Percentiles rank a stretch among this genome's conserved stretches.
phyloP scores from a whole-genome alignment of 1,140 invertebrate species.

The Tetraneura akinire region DNA sequence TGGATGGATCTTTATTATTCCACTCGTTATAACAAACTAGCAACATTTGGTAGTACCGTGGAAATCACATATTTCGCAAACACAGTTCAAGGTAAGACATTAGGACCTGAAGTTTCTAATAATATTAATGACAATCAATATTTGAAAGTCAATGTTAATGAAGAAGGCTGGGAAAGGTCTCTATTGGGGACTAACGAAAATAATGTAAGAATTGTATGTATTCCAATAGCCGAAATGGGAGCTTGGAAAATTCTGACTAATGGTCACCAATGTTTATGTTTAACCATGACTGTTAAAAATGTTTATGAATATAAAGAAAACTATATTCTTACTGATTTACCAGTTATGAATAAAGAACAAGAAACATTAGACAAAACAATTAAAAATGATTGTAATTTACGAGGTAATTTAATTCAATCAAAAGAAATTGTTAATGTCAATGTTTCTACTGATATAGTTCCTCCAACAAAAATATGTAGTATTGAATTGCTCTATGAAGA shows the following conservation, averaged over 20 bases:
- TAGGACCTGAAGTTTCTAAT: constrained; percentile 39
- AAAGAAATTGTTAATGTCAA: not conserved
- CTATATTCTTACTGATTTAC: not conserved
- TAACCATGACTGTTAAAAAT: constrained; percentile 27
- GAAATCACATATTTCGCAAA: constrained; percentile 6
- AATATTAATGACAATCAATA: constrained; percentile 9
- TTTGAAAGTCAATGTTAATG: constrained; percentile 19
- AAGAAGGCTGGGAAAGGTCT: constrained; percentile 25
- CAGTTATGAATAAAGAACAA: not conserved
- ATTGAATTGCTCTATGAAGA: constrained; percentile 22
- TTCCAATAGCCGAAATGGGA: constrained; percentile 23
- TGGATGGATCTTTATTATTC: constrained; percentile 39
- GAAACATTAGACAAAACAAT: not conserved
- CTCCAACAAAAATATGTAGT: not conserved
- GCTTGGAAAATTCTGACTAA: constrained; percentile 44
- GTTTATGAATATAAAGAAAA: constrained; percentile 21
- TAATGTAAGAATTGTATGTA: constrained; percentile 20
- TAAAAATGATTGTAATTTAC: not conserved
- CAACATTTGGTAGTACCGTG: not conserved
- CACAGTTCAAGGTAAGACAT: constrained; percentile 5
- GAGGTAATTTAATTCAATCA: not conserved
- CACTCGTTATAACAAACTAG: not conserved
- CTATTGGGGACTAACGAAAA: constrained; percentile 14
- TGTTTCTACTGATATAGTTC: too few relatives aligned
- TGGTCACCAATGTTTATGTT: constrained; percentile 38